A percentile compares a stretch with the other conserved stretches of the same genome.
These are phyloP conservation scores for Cistogaster globosa DNA, from an alignment of 2,888 invertebrate genomes.

Conservation along the genomic window DNA sequence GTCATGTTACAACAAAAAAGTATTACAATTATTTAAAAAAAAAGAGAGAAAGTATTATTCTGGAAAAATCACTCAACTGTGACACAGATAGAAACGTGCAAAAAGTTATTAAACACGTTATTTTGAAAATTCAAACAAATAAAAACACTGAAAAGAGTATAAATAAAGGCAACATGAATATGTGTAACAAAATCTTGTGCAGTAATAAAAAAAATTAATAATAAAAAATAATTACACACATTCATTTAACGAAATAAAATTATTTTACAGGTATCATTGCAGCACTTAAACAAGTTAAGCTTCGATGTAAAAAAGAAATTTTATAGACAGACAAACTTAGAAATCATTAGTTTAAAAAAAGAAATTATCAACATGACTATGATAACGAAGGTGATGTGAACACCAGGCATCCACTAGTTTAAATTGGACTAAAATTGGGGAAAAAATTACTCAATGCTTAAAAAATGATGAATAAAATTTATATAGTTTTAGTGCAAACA, in stretches of 20 bases:
- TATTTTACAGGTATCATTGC: background rate
- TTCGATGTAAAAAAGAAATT: conserved; percentile 8
- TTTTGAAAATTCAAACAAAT: conserved; percentile 17
- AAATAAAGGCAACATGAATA: background rate
- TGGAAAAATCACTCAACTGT: conserved; percentile 56
- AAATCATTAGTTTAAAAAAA: conserved; percentile 40
- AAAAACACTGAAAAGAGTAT: conserved; percentile 3
- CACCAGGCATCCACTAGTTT: background rate
- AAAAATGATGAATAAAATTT: conserved; percentile 11
- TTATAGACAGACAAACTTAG: background rate
- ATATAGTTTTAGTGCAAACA: background rate
- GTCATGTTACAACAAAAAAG: conserved; percentile 34
- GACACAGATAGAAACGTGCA: conserved; percentile 56
- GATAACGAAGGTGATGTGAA: background rate
- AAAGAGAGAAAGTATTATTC: conserved; percentile 11
- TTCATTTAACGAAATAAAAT: background rate
- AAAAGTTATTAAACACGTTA: conserved; percentile 49
- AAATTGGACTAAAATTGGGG: conserved; percentile 3
- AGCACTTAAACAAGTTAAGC: conserved; percentile 9
- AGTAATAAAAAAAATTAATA: no score
- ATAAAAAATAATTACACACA: background rate
- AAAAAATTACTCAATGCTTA: background rate
- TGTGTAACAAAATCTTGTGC: background rate
- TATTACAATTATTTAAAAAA: conserved; percentile 26
- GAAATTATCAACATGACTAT: conserved; percentile 25